A percentile compares a stretch with the other conserved stretches of the same genome.
phyloP scores from a whole-genome alignment of 2,113 vertebrate species.

The Hippocampus zosterae region DNA sequence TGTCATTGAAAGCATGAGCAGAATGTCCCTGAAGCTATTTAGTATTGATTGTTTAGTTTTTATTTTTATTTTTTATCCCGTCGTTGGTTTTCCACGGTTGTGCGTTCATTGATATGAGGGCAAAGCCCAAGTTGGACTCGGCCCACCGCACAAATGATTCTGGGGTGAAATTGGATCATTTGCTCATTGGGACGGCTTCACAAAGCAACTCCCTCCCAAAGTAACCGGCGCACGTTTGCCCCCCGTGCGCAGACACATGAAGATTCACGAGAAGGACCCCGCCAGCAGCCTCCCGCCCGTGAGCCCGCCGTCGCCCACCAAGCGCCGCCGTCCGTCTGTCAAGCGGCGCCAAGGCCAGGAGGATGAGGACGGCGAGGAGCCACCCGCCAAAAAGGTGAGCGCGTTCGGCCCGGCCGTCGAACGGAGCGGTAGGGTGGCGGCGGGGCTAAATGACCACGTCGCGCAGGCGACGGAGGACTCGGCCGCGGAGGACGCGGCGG shows the following conservation, averaged over 20 bases:
- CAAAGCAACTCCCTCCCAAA: too few relatives aligned
- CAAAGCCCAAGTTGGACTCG: too few relatives aligned
- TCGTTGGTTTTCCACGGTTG: too few relatives aligned
- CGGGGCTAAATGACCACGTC: background rate
- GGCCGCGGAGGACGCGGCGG: background rate
- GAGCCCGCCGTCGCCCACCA: constrained; percentile 83
- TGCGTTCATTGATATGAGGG: too few relatives aligned
- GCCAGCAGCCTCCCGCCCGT: constrained; percentile 65
- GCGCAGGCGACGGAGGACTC: background rate
- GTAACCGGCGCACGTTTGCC: background rate
- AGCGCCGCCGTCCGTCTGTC: constrained; percentile 80
- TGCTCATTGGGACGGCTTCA: too few relatives aligned
- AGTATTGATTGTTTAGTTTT: too few relatives aligned
- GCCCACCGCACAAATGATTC: too few relatives aligned
- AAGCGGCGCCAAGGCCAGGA: constrained; percentile 84
- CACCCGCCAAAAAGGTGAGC: constrained; percentile 85
- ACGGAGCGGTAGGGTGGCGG: background rate
- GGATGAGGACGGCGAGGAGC: constrained; percentile 76
- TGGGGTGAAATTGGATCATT: too few relatives aligned
- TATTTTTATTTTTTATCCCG: too few relatives aligned
- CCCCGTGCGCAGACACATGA: constrained; percentile 86
- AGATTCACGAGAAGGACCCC: constrained; percentile 95
- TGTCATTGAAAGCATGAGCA: too few relatives aligned
- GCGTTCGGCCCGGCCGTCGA: background rate
- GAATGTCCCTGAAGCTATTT: too few relatives aligned